Evolutionary conservation across 2,888 invertebrate genomes (phyloP).

Genomic region (Drosophila fulvimacula): DNA sequence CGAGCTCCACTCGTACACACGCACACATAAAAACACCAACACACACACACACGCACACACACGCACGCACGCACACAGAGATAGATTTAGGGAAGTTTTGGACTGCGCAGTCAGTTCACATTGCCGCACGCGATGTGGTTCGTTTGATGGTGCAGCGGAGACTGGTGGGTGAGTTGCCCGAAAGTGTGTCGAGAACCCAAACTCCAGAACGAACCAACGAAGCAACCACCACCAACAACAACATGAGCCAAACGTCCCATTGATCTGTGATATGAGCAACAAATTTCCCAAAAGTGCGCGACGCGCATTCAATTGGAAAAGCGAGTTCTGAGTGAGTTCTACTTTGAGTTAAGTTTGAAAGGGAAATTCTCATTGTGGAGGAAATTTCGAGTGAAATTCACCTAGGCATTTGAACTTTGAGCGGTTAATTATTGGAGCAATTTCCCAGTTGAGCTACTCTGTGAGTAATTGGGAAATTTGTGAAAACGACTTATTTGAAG

Average conservation of each 20-base stretch:
- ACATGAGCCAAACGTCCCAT: constrained; percentile 24
- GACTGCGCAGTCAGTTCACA: constrained; percentile 46
- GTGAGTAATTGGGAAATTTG: neutral
- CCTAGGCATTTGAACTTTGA: neutral
- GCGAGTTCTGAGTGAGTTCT: constrained; percentile 26
- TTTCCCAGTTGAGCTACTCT: neutral
- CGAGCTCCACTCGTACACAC: constrained; percentile 14
- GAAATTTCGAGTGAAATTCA: neutral
- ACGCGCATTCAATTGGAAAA: constrained; percentile 55
- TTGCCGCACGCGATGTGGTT: constrained; percentile 72
- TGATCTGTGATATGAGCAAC: constrained; percentile 39
- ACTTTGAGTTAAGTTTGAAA: neutral
- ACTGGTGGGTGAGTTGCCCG: constrained; percentile 83
- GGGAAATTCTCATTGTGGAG: neutral
- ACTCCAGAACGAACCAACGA: constrained; percentile 22
- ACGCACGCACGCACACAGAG: constrained; percentile 5
- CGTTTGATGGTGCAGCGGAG: constrained; percentile 77
- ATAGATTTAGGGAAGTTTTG: neutral
- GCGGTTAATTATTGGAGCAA: neutral
- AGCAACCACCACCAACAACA: constrained; percentile 36
- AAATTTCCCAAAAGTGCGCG: constrained; percentile 60
- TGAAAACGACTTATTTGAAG: neutral
- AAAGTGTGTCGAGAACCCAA: constrained; percentile 72
- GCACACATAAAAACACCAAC: constrained; percentile 1
- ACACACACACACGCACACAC: constrained; percentile 6